Base-by-base conservation (phyloP, 53 echinoderm and acorn worm species). In the Henricia sp. region DNA sequence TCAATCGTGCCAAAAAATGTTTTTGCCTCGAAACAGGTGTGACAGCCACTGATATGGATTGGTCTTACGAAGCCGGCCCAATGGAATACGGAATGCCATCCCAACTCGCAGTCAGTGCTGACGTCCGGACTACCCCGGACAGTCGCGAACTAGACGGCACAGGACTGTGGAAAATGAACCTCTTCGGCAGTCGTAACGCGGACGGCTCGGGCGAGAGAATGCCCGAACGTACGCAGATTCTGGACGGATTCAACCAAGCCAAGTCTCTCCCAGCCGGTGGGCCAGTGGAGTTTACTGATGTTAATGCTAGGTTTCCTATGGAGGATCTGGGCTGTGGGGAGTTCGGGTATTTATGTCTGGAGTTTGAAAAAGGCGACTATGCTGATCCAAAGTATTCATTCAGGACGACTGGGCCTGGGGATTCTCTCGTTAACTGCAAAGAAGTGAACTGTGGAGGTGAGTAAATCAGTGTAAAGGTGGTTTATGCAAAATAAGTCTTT, bases 111-210 rank as follows among this genome's bases (percentile, higher is more conserved):
- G 78, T 95, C 46, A 74, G 83, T 75, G 90, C 92, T 34, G 88
- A 77, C 43, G 64, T 92, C n/a, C 84, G 88, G 51, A 87, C 88
- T 34, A 87, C 86, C 24, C 87, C 89, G 19, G 54, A 90, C 44
- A 92, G 92, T 73, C 84, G 92, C 27, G 88, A 89, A 50, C 87
- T 92, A 24, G 60, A 84, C 42, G 95, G 95, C 9, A 42, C 52
- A 33, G 89, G 92, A 32, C 80, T 95, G 69, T 95, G 95, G 95
- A 86, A 90, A 85, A 83, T 95, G 80, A 83, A 84, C 73, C 71
- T 95, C 53, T 95, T 90, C 19, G 95, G 91, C 46, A 90, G 90
- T 50, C 76, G 85, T 9, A 88, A 82, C 34, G 87, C 73, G 3
- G 88, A 90, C 13, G 95, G 95, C 26, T 43, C 87, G 3, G 95